Percentiles rank a stretch among this genome's conserved stretches.
Evolutionary conservation across 2,113 vertebrate genomes (phyloP).

Genomic region (Eudyptes chrysolophus): DNA sequence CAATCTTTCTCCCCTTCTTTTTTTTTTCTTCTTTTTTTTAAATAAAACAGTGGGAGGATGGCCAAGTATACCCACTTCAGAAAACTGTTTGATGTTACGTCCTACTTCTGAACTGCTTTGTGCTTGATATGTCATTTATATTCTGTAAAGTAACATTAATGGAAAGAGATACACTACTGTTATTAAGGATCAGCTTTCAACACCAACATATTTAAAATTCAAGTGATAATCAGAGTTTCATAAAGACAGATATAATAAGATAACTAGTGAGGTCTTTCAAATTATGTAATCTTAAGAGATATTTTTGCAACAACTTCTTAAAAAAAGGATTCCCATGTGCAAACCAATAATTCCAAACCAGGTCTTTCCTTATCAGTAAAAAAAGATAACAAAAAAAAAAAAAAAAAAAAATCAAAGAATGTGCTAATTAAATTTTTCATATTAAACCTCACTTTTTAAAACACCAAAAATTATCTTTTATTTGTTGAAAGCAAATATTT

Average conservation of each 20-base stretch:
- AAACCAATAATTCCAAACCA: neutral
- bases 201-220: neutral
- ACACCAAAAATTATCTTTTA: neutral
- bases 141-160: neutral
- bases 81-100: neutral
- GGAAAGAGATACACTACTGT: neutral
- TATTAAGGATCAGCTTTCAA: neutral
- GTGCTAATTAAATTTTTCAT: neutral
- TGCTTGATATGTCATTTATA: neutral
- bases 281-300: neutral
- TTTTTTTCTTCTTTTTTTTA: no score
- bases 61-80: neutral
- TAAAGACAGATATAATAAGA: neutral
- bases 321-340: neutral
- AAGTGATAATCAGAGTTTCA: neutral
- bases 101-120: neutral
- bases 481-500: neutral
- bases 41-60: neutral
- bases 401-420: neutral
- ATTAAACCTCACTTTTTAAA: neutral
- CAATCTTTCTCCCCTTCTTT: neutral
- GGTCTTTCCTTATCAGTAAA: neutral
- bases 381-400: neutral
- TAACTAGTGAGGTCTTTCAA: neutral
- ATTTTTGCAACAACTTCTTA: neutral